A percentile compares a stretch with the other conserved stretches of the same genome.
phyloP scores from a whole-genome alignment of 2,888 invertebrate genomes.

The Strigamia crassipes region DNA sequence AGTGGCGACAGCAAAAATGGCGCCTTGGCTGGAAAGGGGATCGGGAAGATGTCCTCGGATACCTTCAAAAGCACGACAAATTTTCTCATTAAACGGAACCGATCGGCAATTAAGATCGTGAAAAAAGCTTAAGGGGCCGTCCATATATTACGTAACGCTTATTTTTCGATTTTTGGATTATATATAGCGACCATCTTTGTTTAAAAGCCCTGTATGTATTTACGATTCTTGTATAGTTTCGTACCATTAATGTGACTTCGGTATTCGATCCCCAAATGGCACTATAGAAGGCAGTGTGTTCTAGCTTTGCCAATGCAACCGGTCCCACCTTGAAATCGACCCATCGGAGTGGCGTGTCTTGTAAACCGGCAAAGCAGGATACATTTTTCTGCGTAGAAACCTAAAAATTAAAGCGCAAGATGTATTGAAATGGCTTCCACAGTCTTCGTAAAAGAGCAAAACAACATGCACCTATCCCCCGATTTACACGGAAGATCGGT shows the following conservation, averaged over 20 bases:
- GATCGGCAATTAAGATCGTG: too few relatives aligned
- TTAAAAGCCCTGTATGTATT: too few relatives aligned
- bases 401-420: background rate
- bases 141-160: too few relatives aligned
- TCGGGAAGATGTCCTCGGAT: constrained; percentile 64
- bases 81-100: constrained; percentile 52
- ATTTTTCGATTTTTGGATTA: too few relatives aligned
- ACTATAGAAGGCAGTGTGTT: constrained; percentile 74
- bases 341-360: constrained; percentile 73
- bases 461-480: too few relatives aligned
- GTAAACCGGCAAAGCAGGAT: constrained; percentile 59
- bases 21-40: constrained; percentile 53
- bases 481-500: too few relatives aligned
- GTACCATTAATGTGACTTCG: constrained; percentile 49
- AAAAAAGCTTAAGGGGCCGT: too few relatives aligned
- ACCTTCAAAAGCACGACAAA: constrained; percentile 63
- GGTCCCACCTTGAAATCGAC: constrained; percentile 71
- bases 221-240: background rate
- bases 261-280: constrained; percentile 70
- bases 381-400: background rate
- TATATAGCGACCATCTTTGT: too few relatives aligned
- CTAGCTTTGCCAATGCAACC: constrained; percentile 64
- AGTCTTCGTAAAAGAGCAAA: too few relatives aligned
- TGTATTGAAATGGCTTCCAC: too few relatives aligned
- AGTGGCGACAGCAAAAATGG: constrained; percentile 71